Evolutionary conservation across 2,888 invertebrate species (phyloP), one percentile per base, ranked within the genome.

Genomic region (Gastracanthus pulcherrimus): DNA sequence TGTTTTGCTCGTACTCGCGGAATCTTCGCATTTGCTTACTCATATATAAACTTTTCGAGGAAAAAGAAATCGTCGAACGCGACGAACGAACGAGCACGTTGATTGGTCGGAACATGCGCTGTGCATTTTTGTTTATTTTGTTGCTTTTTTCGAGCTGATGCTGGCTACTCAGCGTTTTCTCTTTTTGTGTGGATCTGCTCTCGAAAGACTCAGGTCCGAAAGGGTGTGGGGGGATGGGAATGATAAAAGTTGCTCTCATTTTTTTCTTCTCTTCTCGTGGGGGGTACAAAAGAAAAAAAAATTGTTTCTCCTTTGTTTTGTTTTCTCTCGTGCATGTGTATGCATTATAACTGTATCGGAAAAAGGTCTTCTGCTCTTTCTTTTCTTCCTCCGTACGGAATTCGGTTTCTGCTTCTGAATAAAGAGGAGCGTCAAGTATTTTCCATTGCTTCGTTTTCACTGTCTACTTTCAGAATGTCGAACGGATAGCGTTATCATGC

Each of bases 41-140:
- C 70, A 66, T 34, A 45, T 38, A 64, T 41, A 75, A 82, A 79
- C 76, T 85, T 82, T 64, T 82, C 72, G 83, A 85, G 82, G 76
- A 87, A 87, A 87, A 86, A 86, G 87, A 86, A 86, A 86, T 84
- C 84, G 82, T 85, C 80, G 85, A 87, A 86, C 84, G 84, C 85
- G 86, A 84, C 81, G 84, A 83, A 82, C 82, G 85, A 82, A 85
- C 86, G 83, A 86, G 84, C 85, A 84, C 75, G 78, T 83, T 75
- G 67, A 84, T 84, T 81, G 79, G 81, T 85, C 79, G 84, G 82
- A 83, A 80, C 38, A 85, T 81, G 85, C 87, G 86, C 83, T 82
- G 84, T 79, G 76, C 62, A 71, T 55, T 84, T 84, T 85, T 80
- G 76, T 66, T 82, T 72, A 58, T 66, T 26, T 45, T 71, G 3